These are phyloP conservation scores for Pseudocheirus occidentalis DNA, from an alignment of 2,797 vertebrate species.

Conservation along the genomic window DNA sequence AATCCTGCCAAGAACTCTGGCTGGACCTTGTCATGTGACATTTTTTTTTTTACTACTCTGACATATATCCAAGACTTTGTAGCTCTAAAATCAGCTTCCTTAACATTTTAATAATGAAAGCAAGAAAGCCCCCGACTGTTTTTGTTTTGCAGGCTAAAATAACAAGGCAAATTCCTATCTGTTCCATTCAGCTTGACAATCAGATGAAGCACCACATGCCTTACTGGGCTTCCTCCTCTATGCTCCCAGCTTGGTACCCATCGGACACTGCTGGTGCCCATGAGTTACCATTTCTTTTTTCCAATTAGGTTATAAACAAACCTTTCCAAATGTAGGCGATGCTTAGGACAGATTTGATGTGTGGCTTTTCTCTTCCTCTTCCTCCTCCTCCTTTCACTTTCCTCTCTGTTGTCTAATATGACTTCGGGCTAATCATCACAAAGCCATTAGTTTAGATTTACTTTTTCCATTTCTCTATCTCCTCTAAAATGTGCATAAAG, in stretches of 20 bases:
- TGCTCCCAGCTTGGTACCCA: slow-evolving; percentile 59
- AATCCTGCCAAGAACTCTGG: background rate
- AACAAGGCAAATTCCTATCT: slow-evolving; percentile 52
- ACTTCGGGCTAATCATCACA: too few species aligned
- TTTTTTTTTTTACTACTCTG: background rate
- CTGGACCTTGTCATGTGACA: too few species aligned
- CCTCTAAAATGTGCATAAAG: background rate
- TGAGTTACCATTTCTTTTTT: background rate
- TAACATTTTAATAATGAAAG: background rate
- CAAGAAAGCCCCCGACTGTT: background rate
- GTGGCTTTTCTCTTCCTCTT: too few species aligned
- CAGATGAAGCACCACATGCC: slow-evolving; percentile 69
- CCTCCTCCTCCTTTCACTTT: too few species aligned
- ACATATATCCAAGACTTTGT: background rate
- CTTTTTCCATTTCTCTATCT: background rate
- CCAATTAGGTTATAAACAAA: background rate
- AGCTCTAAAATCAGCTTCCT: slow-evolving; percentile 25
- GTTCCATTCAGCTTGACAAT: slow-evolving; percentile 56
- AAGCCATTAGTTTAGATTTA: background rate
- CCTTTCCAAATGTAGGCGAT: background rate
- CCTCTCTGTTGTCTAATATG: too few species aligned
- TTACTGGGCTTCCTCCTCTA: slow-evolving; percentile 67
- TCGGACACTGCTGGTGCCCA: background rate
- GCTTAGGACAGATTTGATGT: background rate
- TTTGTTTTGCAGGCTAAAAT: background rate